Evolutionary conservation across 1,140 invertebrate species (phyloP).

Genomic region (Drosophila arawakana): DNA sequence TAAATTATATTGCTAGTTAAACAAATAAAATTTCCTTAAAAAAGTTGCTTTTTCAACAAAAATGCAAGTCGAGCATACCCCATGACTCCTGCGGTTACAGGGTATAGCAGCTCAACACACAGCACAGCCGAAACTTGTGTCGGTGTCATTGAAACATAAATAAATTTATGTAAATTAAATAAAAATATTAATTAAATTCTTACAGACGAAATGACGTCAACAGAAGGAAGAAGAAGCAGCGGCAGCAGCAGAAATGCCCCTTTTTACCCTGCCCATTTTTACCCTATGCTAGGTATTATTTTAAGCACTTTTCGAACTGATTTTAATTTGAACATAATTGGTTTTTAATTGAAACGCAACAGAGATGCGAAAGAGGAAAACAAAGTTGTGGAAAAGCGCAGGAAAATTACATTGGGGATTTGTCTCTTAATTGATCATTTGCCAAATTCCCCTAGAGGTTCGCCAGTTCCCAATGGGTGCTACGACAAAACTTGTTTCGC

Average conservation of each 20-base stretch:
- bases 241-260: neutral
- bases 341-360: conserved; percentile 72
- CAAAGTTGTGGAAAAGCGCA: conserved; percentile 39
- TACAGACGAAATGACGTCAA: conserved; percentile 22
- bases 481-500: conserved; percentile 52
- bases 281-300: conserved; percentile 36
- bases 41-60: neutral
- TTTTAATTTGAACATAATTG: conserved; percentile 64
- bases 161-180: conserved; percentile 82
- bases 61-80: neutral
- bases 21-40: neutral
- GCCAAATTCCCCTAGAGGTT: conserved; percentile 34
- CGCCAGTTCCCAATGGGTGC: conserved; percentile 45
- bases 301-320: conserved; percentile 52
- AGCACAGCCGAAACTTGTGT: conserved; percentile 16
- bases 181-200: conserved; percentile 79
- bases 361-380: neutral
- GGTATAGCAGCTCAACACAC: conserved; percentile 13
- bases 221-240: neutral
- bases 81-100: neutral
- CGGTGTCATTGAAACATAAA: conserved; percentile 72
- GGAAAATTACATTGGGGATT: conserved; percentile 74
- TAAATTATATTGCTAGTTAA: neutral
- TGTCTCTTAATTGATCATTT: conserved; percentile 70
- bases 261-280: neutral